Percentiles rank a stretch among this genome's conserved stretches.
phyloP scores from a whole-genome alignment of 2,113 vertebrate species.

The Sakesphorus luctuosus region DNA sequence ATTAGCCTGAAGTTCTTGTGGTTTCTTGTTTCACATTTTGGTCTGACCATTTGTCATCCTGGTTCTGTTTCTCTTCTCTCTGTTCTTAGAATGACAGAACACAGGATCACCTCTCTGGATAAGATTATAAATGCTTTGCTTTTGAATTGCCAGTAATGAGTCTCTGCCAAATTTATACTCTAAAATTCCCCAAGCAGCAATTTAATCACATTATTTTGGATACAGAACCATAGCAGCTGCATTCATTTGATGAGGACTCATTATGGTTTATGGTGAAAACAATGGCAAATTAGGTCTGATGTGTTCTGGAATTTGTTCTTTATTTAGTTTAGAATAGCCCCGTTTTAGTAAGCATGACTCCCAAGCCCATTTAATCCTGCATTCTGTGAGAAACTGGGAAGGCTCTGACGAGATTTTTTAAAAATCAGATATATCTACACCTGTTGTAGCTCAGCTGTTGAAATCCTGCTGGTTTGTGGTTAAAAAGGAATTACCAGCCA shows the following conservation, averaged over 20 bases:
- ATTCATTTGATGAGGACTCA: slow-evolving; percentile 56
- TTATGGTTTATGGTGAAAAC: slow-evolving; percentile 50
- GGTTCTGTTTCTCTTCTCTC: slow-evolving; percentile 52
- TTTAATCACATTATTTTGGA: slow-evolving; percentile 68
- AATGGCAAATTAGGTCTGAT: slow-evolving; percentile 56
- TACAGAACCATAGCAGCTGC: slow-evolving; percentile 56
- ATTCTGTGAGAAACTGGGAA: slow-evolving; percentile 32
- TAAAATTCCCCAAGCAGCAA: slow-evolving; percentile 58
- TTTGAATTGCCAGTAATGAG: slow-evolving; percentile 6
- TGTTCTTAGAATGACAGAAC: slow-evolving; percentile 45
- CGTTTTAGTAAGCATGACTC: neutral
- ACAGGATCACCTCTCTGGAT: slow-evolving; percentile 46
- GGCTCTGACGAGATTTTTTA: neutral
- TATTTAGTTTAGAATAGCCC: neutral
- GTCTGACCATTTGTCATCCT: slow-evolving; percentile 37
- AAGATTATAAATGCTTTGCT: slow-evolving; percentile 21
- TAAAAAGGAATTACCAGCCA: neutral
- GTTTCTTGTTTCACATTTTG: slow-evolving; percentile 59
- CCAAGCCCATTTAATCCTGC: neutral
- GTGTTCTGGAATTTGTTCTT: slow-evolving; percentile 51
- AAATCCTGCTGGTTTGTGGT: neutral
- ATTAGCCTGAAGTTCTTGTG: slow-evolving; percentile 2
- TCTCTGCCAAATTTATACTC: slow-evolving; percentile 56
- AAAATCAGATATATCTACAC: slow-evolving; percentile 17
- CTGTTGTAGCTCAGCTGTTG: slow-evolving; percentile 27